A percentile compares a stretch with the other conserved stretches of the same genome.
These are phyloP conservation scores for Burhinus oedicnemus DNA, from an alignment of 2,113 vertebrate genomes.

Conservation along the genomic window DNA sequence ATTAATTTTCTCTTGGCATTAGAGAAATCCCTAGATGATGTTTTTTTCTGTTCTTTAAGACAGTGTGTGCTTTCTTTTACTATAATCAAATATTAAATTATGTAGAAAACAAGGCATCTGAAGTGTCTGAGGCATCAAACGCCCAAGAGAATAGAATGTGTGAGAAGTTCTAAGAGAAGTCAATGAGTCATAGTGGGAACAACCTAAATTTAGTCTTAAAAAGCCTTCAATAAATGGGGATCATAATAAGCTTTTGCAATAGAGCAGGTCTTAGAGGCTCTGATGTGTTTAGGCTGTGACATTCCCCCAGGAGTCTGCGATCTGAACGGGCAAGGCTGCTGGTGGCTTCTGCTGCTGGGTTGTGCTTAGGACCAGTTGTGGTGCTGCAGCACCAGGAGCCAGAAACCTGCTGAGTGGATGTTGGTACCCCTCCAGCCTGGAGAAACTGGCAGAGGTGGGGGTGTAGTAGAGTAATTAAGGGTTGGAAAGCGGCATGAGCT, in stretches of 20 bases:
- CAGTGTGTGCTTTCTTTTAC: neutral
- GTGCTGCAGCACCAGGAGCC: neutral
- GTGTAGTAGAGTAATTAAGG: neutral
- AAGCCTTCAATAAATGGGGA: neutral
- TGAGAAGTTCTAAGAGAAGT: neutral
- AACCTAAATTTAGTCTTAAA: neutral
- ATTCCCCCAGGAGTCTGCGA: neutral
- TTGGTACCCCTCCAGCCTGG: neutral
- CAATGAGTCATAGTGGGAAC: neutral
- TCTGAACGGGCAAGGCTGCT: neutral
- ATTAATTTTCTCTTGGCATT: neutral
- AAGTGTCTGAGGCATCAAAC: neutral
- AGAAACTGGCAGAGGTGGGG: neutral
- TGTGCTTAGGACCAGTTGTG: neutral
- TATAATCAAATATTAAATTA: conserved; percentile 1
- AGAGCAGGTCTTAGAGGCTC: neutral
- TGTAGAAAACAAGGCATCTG: neutral
- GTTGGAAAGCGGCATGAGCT: neutral
- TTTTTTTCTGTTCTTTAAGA: neutral
- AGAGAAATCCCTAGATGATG: neutral
- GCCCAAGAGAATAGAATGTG: neutral
- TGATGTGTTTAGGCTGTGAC: neutral
- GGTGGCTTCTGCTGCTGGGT: neutral
- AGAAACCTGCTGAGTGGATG: neutral
- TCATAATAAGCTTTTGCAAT: neutral